These are phyloP conservation scores for Psettodes erumei DNA, from an alignment of 2,113 vertebrate genomes.

Conservation along the genomic window DNA sequence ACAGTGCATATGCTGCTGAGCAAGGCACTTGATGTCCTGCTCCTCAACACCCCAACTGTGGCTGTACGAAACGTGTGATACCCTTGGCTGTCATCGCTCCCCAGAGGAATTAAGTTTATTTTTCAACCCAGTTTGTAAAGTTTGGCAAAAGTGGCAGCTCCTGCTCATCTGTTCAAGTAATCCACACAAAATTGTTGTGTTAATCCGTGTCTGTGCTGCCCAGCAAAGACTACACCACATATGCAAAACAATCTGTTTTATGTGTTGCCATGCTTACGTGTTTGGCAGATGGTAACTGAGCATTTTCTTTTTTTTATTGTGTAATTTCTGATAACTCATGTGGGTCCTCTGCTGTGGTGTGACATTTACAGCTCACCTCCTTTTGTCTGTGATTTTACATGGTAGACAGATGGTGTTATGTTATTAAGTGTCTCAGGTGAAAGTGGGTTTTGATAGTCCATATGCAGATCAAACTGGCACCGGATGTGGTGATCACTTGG, in stretches of 20 bases:
- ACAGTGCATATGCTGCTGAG: neutral
- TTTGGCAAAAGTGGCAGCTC: slow-evolving; percentile 42
- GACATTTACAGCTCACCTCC: slow-evolving; percentile 14
- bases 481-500: neutral
- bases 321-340: slow-evolving; percentile 62
- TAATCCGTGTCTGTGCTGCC: slow-evolving; percentile 40
- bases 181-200: slow-evolving; percentile 36
- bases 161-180: slow-evolving; percentile 23
- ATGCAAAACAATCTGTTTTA: slow-evolving; percentile 65
- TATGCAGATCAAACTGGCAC: neutral
- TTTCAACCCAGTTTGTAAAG: slow-evolving; percentile 18
- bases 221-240: slow-evolving; percentile 27
- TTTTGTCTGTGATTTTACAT: slow-evolving; percentile 30
- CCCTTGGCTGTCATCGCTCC: neutral
- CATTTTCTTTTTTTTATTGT: slow-evolving; percentile 39
- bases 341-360: slow-evolving; percentile 35
- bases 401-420: slow-evolving; percentile 33
- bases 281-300: slow-evolving; percentile 46
- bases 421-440: neutral
- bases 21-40: slow-evolving; percentile 17
- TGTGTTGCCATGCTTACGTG: slow-evolving; percentile 39
- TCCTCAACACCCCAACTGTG: neutral
- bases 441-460: neutral
- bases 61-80: neutral
- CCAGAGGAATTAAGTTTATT: neutral